Evolutionary conservation across 2,888 invertebrate species (phyloP), one percentile per base, ranked within the genome.

Genomic region (Liodrosophila aerea): DNA sequence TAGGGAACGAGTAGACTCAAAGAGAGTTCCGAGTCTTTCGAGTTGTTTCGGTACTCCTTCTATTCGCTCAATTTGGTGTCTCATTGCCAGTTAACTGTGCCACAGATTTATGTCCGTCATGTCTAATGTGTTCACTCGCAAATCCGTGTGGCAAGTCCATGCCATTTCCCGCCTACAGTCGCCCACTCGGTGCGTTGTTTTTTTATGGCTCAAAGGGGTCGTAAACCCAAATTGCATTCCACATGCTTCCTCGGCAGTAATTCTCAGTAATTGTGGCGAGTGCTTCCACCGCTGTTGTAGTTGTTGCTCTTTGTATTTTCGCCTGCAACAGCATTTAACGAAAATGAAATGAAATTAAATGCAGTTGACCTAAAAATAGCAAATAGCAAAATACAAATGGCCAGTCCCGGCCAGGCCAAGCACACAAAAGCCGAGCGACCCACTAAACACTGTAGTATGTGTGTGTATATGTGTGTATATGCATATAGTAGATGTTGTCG

Each of bases 191-290:
- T 11, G 22, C 11, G 8, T 29, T 9, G 3, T 1, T 29, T 30
- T 68, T 67, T 66, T 43, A 66, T 52, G 50, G 34, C 50, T 16
- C 44, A 49, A 39, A 52, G 54, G 63, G 57, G 62, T 75, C 71
- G 57, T 80, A 80, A 78, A 78, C 75, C 73, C 63, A 73, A 73
- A 78, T 77, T 73, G 81, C 81, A 75, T 71, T 67, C 77, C 67
- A 59, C 64, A 64, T 75, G 77, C 75, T 64, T 40, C 47, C 22
- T 22, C 22, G 22, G 39, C 30, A 51, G 63, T 58, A 63, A 53
- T 56, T 56, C 47, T 49, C 40, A 41, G 58, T 74, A 76, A 76
- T 76, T 78, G 74, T 60, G 63, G 78, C 70, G 56, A 57, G 45
- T 69, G 64, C 22, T 57, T 37, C 16, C 5, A 1, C 34, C 9